Percentiles rank a stretch among this genome's conserved stretches.
Evolutionary conservation across 2,888 invertebrate genomes (phyloP).

Genomic region (Trachelus stipa): DNA sequence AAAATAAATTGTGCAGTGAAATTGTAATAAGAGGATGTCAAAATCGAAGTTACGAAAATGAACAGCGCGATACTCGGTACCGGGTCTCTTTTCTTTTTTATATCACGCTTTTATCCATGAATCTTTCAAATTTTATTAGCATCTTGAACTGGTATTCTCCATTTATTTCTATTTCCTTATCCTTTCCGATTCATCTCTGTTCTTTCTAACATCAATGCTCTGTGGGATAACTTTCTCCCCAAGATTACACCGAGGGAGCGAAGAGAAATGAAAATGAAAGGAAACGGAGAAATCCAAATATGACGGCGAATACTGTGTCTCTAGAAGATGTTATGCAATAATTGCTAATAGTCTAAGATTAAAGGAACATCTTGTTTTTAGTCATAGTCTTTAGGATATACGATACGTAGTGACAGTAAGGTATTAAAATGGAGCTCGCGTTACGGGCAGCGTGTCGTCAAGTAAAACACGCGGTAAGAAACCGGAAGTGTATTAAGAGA

Average conservation of each 20-base stretch:
- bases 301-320: not conserved
- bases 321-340: not conserved
- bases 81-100: not conserved
- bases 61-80: not conserved
- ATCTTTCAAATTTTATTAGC: not conserved
- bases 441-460: not conserved
- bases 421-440: constrained; percentile 33
- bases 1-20: not conserved
- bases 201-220: not conserved
- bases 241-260: not conserved
- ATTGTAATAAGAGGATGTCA: no score
- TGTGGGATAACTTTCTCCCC: not conserved
- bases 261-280: not conserved
- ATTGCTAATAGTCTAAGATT: not conserved
- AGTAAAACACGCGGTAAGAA: not conserved
- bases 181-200: not conserved
- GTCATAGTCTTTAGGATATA: constrained; percentile 43
- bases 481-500: not conserved
- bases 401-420: constrained; percentile 40
- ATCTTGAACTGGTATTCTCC: not conserved
- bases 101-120: not conserved
- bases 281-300: not conserved
- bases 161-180: not conserved
- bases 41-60: not conserved
- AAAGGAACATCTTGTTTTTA: constrained; percentile 24